Conservation (phyloP, 2,797 vertebrate species). For the Leontopithecus rosalia region DNA sequence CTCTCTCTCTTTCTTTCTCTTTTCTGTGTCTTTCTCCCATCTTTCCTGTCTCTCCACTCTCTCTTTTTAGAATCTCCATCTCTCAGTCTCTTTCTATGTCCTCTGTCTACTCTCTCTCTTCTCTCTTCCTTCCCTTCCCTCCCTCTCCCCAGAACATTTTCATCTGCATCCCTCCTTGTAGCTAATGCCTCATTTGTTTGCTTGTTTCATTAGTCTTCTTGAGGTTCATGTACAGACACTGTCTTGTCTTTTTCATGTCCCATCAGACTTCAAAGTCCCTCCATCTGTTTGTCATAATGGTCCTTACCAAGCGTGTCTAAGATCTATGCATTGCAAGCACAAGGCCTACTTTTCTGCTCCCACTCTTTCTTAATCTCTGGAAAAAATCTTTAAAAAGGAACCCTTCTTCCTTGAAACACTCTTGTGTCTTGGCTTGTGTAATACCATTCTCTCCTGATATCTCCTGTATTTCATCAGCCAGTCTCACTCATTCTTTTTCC, state of each 20-base stretch:
- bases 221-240: neutral
- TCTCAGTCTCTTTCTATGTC: neutral
- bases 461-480: neutral
- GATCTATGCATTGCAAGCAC: neutral
- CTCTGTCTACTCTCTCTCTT: neutral
- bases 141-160: neutral
- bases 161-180: neutral
- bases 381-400: neutral
- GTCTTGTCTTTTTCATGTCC: neutral
- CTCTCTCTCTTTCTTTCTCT: neutral
- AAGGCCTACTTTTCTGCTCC: neutral
- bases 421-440: constrained; percentile 12
- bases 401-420: neutral
- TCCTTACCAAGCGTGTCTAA: neutral
- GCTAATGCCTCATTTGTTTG: neutral
- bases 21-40: neutral
- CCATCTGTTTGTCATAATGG: neutral
- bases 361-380: neutral
- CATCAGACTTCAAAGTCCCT: neutral
- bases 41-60: neutral
- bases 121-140: neutral
- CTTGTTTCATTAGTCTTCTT: neutral
- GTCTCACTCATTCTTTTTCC: neutral
- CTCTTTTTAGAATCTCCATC: neutral
- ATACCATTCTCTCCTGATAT: neutral